Evolutionary conservation across 2,888 invertebrate genomes (phyloP).

Genomic region (Cancer borealis): DNA sequence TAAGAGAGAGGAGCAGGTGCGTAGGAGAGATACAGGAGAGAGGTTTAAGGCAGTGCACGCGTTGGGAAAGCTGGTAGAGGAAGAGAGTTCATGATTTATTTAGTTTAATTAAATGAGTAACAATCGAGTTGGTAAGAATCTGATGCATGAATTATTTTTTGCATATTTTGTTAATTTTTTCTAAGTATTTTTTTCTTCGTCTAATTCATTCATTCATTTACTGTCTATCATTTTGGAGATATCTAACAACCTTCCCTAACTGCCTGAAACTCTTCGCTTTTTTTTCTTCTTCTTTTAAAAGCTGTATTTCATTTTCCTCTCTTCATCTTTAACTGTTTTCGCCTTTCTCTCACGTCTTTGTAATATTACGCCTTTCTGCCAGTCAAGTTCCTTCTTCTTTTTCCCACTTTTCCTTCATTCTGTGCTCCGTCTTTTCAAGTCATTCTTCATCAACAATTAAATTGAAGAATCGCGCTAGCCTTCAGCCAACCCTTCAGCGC

Average conservation of each 20-base stretch:
- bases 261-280: too few relatives aligned
- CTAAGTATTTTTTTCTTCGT: not conserved
- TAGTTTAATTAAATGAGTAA: not conserved
- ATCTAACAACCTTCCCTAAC: not conserved
- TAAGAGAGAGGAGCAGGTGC: not conserved
- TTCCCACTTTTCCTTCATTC: not conserved
- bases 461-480: not conserved
- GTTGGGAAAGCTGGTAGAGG: not conserved
- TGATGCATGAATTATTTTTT: too few relatives aligned
- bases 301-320: not conserved
- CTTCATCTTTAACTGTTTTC: not conserved
- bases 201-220: not conserved
- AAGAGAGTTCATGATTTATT: not conserved
- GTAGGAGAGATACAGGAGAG: not conserved
- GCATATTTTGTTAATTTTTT: not conserved
- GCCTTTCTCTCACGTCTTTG: not conserved
- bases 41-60: too few relatives aligned
- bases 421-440: not conserved
- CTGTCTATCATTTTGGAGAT: not conserved
- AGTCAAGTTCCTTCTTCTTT: not conserved
- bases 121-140: too few relatives aligned
- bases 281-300: not conserved
- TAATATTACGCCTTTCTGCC: not conserved
- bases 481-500: not conserved
- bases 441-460: conserved; percentile 3